Percentiles rank a stretch among this genome's conserved stretches.
phyloP scores from a whole-genome alignment of 2,797 vertebrate genomes.

The Lagocephalus sceleratus region DNA sequence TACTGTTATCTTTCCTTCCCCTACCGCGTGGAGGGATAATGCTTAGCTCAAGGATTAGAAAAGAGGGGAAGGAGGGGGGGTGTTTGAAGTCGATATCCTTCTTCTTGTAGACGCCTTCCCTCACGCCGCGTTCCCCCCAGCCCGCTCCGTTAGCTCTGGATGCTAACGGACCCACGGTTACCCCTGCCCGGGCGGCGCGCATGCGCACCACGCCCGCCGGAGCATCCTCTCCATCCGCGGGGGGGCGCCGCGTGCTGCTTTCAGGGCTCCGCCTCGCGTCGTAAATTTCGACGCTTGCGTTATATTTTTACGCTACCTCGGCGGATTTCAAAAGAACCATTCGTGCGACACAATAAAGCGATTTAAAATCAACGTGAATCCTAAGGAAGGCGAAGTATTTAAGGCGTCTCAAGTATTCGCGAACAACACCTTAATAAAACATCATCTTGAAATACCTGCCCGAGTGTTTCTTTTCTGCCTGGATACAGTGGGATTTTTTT shows the following conservation, averaged over 20 bases:
- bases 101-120: constrained; percentile 47
- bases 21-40: constrained; percentile 65
- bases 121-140: constrained; percentile 27
- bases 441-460: background rate
- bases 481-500: no score
- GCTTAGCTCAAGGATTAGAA: constrained; percentile 67
- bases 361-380: background rate
- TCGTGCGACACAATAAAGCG: no score
- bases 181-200: constrained; percentile 29
- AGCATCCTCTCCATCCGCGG: background rate
- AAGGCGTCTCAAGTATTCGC: no score
- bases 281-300: constrained; percentile 19
- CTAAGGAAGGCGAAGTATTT: no score
- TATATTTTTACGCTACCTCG: background rate
- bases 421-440: no score
- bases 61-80: no score
- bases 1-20: constrained; percentile 60
- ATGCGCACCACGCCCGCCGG: constrained; percentile 46
- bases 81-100: constrained; percentile 58
- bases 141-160: constrained; percentile 45
- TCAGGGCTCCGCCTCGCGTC: background rate
- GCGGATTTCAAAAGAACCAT: background rate
- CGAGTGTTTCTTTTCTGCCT: no score
- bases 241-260: constrained; percentile 25
- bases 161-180: constrained; percentile 60